phyloP scores from a whole-genome alignment of 2,888 invertebrate genomes.

The Tyria jacobaeae region DNA sequence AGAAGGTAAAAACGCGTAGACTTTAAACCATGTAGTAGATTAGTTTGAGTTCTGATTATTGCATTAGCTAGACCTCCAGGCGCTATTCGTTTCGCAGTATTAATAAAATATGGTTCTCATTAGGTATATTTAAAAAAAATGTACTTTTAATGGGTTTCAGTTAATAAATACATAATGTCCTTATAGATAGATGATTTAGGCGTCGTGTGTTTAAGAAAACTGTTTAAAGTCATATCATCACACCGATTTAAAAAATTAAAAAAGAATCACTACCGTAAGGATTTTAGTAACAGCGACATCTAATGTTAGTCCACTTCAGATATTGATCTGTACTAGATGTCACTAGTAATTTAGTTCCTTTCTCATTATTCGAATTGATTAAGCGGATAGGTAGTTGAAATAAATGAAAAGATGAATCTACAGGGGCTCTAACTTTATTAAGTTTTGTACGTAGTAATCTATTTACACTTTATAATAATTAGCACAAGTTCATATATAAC shows the following conservation, averaged over 20 bases:
- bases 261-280: background rate
- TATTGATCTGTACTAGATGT: slow-evolving; percentile 40
- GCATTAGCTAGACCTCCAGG: background rate
- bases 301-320: slow-evolving; percentile 1
- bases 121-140: too few relatives aligned
- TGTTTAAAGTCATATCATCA: too few relatives aligned
- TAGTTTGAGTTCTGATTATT: background rate
- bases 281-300: slow-evolving; percentile 25
- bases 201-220: too few relatives aligned
- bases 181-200: too few relatives aligned
- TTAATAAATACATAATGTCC: too few relatives aligned
- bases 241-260: too few relatives aligned
- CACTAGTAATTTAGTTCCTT: slow-evolving; percentile 24
- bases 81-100: background rate
- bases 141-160: too few relatives aligned
- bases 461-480: background rate
- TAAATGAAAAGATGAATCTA: too few relatives aligned
- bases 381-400: slow-evolving; percentile 18
- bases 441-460: background rate
- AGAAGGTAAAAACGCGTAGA: too few relatives aligned
- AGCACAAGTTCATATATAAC: too few relatives aligned
- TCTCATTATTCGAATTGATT: slow-evolving; percentile 8
- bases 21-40: too few relatives aligned
- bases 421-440: background rate
- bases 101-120: too few relatives aligned